These are phyloP conservation scores for Vanacampus margaritifer DNA, from an alignment of 2,113 vertebrate genomes.

Conservation along the genomic window DNA sequence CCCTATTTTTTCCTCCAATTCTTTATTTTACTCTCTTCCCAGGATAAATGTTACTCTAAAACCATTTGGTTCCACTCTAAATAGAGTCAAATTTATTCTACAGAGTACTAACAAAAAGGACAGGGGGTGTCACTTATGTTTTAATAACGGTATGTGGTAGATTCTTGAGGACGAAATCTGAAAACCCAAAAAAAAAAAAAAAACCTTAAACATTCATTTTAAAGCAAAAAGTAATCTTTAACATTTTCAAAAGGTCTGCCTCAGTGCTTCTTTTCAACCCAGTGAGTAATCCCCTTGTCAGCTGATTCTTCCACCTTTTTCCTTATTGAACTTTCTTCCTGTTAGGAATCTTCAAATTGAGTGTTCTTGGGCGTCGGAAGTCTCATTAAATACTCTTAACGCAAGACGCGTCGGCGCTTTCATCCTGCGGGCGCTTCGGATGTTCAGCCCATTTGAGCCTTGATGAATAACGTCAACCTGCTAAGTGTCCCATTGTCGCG, in stretches of 20 bases:
- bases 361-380: not conserved
- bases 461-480: slow-evolving; percentile 30
- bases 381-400: slow-evolving; percentile 5
- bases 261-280: no score
- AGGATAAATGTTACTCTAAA: no score
- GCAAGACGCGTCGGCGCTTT: slow-evolving; percentile 8
- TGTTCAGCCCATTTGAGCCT: slow-evolving; percentile 22
- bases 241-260: not conserved
- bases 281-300: not conserved
- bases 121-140: no score
- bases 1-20: no score
- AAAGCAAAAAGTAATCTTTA: not conserved
- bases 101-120: no score
- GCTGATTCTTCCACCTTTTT: not conserved
- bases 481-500: slow-evolving; percentile 25
- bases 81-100: no score
- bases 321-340: not conserved
- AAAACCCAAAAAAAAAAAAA: no score
- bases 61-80: no score
- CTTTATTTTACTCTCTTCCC: no score
- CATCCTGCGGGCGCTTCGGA: not conserved
- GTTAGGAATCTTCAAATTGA: slow-evolving; percentile 1
- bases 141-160: no score
- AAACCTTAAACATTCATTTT: no score
- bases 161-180: no score